A percentile compares a stretch with the other conserved stretches of the same genome.
Evolutionary conservation across 2,888 invertebrate species (phyloP).

Genomic region (Bembecia ichneumoniformis): DNA sequence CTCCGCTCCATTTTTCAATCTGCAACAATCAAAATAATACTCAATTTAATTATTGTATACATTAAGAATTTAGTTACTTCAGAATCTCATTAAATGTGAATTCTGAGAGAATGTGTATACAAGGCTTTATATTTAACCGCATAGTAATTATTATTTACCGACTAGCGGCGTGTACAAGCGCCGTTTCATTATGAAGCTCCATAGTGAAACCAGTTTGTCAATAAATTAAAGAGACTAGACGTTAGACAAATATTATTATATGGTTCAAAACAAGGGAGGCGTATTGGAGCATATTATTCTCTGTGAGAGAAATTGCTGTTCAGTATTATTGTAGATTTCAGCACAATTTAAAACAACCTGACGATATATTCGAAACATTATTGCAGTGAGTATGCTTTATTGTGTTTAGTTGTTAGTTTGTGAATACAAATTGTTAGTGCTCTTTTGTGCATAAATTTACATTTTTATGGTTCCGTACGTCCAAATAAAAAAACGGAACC

Average conservation of each 20-base stretch:
- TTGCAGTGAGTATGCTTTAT: too few species aligned
- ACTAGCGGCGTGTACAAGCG: background rate
- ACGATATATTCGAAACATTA: too few species aligned
- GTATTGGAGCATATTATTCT: background rate
- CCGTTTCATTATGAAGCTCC: background rate
- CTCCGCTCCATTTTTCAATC: slow-evolving; percentile 57
- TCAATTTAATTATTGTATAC: background rate
- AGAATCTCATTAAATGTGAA: too few species aligned
- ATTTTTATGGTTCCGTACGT: too few species aligned
- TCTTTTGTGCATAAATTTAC: too few species aligned
- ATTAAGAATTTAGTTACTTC: too few species aligned
- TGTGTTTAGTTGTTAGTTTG: too few species aligned
- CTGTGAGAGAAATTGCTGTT: too few species aligned
- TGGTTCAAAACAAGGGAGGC: background rate
- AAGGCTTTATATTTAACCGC: background rate
- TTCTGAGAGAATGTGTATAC: background rate
- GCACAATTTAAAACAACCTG: too few species aligned
- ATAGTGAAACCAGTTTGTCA: background rate
- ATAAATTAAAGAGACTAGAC: background rate
- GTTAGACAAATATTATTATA: background rate
- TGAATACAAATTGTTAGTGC: too few species aligned
- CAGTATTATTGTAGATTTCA: too few species aligned
- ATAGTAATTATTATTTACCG: background rate
- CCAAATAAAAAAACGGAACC: too few species aligned
- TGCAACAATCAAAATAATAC: slow-evolving; percentile 48